Base-by-base conservation (phyloP, 2,888 invertebrate species). In the Pseudococcus jackbeardsleyi region DNA sequence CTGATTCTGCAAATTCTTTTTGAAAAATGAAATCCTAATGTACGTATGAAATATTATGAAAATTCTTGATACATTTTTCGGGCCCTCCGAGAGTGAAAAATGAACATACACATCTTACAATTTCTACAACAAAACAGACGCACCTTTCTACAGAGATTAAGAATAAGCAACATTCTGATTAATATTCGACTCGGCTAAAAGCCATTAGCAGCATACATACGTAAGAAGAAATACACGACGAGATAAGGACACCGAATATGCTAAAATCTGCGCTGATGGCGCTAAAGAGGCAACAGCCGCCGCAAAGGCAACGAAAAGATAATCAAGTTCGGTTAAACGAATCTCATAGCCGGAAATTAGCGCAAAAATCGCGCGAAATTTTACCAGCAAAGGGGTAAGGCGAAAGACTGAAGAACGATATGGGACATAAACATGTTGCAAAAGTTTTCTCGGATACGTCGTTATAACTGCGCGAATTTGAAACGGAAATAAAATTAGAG, bases 401-500 rank as follows among this genome's bases (percentile, higher is more conserved):
- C 19, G 26, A 33, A 33, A 33, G 26, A 33, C 26, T 33, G 19
- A 19, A 11, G 59, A 6, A 19, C 59, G 59, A 19, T 59, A 59
- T 59, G 19, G 68, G 33, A 15, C 33, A 72, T 72, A 72, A 79
- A 79, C 79, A 79, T 79, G n/a, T 79, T 79, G 79, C 79, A 33
- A 39, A 79, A 79, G 79, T 79, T 79, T 79, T 79, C 42, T 39
- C 17, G 79, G 19, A 79, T 79, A 79, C 79, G 79, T 79, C 42
- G 42, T 79, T 46, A 79, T 33, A 33, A 33, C 26, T 33, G 26
- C 26, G 26, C 79, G 22, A 79, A 79, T 79, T 79, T 42, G 79
- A 79, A 79, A 79, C 79, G 79, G 79, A 79, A 79, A 79, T 79
- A 79, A 79, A 79, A 79, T 39, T 42, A 42, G 39, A 79, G 79